Conservation (phyloP, 2,888 invertebrate species). For the Mythimna loreyi region DNA sequence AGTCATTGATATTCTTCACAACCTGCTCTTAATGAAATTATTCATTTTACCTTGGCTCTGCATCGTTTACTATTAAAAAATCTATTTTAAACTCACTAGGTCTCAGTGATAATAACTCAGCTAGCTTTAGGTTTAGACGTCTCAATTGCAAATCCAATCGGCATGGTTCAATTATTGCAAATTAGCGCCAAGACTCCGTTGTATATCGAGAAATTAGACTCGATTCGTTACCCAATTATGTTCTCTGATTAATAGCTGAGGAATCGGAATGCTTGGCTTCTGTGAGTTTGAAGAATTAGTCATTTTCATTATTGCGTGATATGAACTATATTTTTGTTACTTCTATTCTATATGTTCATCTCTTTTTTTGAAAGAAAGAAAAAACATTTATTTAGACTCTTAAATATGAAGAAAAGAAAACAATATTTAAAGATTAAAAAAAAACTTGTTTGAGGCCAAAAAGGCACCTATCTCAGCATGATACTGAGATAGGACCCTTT, state of each 20-base stretch:
- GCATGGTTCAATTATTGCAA: conserved; percentile 46
- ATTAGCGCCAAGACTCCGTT: conserved; percentile 31
- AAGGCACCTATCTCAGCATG: too few relatives aligned
- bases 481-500: too few relatives aligned
- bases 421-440: too few relatives aligned
- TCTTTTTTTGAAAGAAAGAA: too few relatives aligned
- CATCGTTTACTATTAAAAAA: neutral
- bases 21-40: too few relatives aligned
- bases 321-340: neutral
- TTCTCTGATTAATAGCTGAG: conserved; percentile 14
- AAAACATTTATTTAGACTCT: too few relatives aligned
- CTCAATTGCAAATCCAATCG: conserved; percentile 46
- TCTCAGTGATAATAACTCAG: neutral
- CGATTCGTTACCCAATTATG: conserved; percentile 38
- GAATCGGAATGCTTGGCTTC: neutral
- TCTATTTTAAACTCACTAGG: neutral
- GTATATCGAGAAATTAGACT: conserved; percentile 43
- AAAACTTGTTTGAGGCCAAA: too few relatives aligned
- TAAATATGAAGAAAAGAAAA: too few relatives aligned
- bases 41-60: neutral
- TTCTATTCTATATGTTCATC: neutral
- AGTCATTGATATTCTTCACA: too few relatives aligned
- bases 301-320: neutral
- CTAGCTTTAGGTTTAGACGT: conserved; percentile 18
- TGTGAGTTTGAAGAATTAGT: neutral